These are phyloP conservation scores for Pegoplata infirma DNA, from an alignment of 2,888 invertebrate genomes.

Conservation along the genomic window DNA sequence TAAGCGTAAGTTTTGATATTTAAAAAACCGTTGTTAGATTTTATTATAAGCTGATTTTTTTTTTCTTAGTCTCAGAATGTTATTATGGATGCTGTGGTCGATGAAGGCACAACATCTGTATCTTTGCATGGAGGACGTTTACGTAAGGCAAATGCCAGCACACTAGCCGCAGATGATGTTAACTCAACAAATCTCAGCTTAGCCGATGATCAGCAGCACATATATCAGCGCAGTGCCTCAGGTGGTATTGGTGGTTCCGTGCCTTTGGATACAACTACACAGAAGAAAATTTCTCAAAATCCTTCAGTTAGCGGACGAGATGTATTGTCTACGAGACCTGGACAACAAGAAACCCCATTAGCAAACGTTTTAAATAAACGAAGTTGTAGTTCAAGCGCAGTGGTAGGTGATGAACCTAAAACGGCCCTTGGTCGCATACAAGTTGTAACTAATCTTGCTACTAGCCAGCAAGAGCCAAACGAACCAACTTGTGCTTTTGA, in stretches of 20 bases:
- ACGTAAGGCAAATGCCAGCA: conserved; percentile 44
- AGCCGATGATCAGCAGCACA: conserved; percentile 64
- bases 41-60: background rate
- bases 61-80: conserved; percentile 54
- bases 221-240: conserved; percentile 47
- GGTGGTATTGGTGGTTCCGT: conserved; percentile 51
- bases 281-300: conserved; percentile 56
- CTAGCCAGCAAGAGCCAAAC: conserved; percentile 69
- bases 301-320: conserved; percentile 25
- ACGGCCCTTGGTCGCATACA: conserved; percentile 86
- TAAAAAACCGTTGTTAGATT: background rate
- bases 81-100: conserved; percentile 49
- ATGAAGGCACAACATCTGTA: conserved; percentile 32
- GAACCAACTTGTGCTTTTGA: too few species aligned
- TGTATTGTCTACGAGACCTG: conserved; percentile 3
- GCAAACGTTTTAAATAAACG: conserved; percentile 32
- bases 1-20: conserved; percentile 65
- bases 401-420: conserved; percentile 72
- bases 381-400: conserved; percentile 21
- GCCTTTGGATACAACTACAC: conserved; percentile 45
- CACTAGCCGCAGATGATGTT: conserved; percentile 25
- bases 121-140: conserved; percentile 35
- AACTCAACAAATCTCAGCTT: conserved; percentile 26
- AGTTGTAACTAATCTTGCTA: conserved; percentile 77
- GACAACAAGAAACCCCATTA: conserved; percentile 44